phyloP scores from a whole-genome alignment of 2,888 invertebrate genomes.

The Hanleya hanleyi region DNA sequence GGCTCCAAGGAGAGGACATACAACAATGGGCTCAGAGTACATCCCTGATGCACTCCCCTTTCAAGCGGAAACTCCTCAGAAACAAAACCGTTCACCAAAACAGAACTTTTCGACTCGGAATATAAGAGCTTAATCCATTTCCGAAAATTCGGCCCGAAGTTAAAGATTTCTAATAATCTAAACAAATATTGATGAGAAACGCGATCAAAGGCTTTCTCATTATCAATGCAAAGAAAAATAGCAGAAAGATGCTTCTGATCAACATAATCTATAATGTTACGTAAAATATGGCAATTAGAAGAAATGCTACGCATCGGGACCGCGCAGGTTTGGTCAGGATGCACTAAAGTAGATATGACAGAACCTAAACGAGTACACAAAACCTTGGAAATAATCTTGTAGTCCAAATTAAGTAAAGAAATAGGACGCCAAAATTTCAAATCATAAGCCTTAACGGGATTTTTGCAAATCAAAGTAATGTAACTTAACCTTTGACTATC shows the following conservation, averaged over 20 bases:
- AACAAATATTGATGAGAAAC: neutral
- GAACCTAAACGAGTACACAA: neutral
- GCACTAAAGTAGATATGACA: neutral
- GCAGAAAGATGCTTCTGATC: neutral
- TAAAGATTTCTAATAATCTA: neutral
- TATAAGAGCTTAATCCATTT: neutral
- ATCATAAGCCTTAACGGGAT: neutral
- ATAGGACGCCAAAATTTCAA: neutral
- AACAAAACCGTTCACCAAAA: neutral
- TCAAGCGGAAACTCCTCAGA: neutral
- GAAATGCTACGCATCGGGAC: neutral
- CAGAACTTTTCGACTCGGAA: neutral
- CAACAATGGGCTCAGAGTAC: neutral
- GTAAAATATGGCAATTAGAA: neutral
- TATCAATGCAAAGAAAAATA: neutral
- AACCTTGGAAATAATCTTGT: constrained; percentile 1
- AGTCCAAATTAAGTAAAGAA: neutral
- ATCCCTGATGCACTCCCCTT: neutral
- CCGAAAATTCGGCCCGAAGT: neutral
- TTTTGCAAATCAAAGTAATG: neutral
- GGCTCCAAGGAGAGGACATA: neutral
- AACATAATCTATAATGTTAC: neutral
- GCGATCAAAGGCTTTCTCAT: constrained; percentile 10
- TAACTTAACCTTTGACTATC: neutral
- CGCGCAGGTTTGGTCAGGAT: neutral